phyloP scores from a whole-genome alignment of 2,113 vertebrate genomes.

The Clarias magur region DNA sequence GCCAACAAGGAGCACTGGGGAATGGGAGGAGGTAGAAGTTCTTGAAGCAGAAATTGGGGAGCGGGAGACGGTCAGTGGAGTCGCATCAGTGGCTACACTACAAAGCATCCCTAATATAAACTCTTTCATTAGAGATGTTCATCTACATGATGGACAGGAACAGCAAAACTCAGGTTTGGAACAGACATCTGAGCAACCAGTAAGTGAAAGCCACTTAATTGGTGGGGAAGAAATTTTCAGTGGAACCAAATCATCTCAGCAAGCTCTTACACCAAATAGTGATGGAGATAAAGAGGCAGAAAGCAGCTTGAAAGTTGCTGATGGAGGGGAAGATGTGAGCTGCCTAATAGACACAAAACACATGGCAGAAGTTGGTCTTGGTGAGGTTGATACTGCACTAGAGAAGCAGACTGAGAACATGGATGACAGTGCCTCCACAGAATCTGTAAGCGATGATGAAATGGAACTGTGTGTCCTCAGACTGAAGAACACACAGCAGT shows the following conservation, averaged over 20 bases:
- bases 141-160: background rate
- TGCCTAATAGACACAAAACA: background rate
- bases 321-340: slow-evolving; percentile 4
- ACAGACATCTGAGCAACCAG: background rate
- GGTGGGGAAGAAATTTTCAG: slow-evolving; percentile 5
- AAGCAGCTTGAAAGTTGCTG: slow-evolving; percentile 5
- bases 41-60: slow-evolving; percentile 1
- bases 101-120: slow-evolving; percentile 15
- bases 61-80: background rate
- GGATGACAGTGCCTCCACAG: slow-evolving; percentile 53
- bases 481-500: slow-evolving; percentile 60
- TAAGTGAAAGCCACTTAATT: background rate
- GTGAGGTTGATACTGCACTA: background rate
- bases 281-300: background rate
- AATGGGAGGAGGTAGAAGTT: background rate
- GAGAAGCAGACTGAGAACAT: slow-evolving; percentile 27
- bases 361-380: background rate
- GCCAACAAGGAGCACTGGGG: background rate
- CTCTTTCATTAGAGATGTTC: slow-evolving; percentile 1
- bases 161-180: background rate
- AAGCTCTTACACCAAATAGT: background rate
- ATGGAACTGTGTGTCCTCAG: slow-evolving; percentile 72
- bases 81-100: background rate
- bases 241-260: slow-evolving; percentile 8
- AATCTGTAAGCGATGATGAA: slow-evolving; percentile 70